Evolutionary conservation across 2,113 vertebrate species (phyloP).

Genomic region (Vidua chalybeata): DNA sequence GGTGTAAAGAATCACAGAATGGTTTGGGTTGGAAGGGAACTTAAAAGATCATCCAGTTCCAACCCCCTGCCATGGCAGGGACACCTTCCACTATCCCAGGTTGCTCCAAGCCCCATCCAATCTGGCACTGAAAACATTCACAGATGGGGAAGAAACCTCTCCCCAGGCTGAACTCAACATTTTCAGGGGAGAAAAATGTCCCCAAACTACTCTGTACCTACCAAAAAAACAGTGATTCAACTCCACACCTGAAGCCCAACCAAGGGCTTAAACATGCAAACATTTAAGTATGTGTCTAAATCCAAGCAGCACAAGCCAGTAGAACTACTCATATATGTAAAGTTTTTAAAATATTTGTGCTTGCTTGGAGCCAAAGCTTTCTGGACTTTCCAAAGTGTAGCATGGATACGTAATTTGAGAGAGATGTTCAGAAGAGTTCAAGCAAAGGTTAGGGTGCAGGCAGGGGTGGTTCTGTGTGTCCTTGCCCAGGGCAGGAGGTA

Average conservation of each 20-base stretch:
- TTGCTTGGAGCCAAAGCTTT: background rate
- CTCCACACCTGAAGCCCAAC: background rate
- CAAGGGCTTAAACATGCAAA: background rate
- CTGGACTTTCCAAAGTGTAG: background rate
- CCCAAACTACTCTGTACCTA: background rate
- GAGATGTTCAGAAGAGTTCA: background rate
- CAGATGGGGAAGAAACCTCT: background rate
- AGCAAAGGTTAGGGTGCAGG: background rate
- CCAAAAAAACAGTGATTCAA: background rate
- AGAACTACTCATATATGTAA: background rate
- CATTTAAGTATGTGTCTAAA: background rate
- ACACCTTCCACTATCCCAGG: background rate
- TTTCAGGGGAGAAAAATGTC: background rate
- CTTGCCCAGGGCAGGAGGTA: background rate
- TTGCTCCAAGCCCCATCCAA: rapidly evolving
- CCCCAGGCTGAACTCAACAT: background rate
- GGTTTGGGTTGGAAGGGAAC: background rate
- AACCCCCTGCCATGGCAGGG: background rate
- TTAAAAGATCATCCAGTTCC: background rate
- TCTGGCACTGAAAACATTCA: background rate
- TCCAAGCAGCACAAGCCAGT: background rate
- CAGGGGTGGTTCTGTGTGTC: background rate
- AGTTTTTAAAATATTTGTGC: background rate
- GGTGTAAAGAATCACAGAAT: background rate
- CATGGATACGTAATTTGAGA: background rate